These are phyloP conservation scores for Neosilurus hyrtlii DNA, from an alignment of 2,797 vertebrate species.

Conservation along the genomic window DNA sequence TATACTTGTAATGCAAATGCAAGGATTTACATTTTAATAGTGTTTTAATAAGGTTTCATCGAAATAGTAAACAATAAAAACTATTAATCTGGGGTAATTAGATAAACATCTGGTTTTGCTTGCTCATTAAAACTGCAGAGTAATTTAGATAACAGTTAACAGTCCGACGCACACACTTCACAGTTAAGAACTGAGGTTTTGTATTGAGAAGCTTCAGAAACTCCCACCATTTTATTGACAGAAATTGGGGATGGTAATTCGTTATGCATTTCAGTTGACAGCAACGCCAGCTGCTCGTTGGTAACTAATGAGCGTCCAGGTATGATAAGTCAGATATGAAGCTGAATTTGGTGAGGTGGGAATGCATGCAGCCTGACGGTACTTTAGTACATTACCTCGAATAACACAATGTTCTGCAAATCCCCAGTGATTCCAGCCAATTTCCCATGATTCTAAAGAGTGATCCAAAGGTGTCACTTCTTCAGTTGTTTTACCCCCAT, in stretches of 20 bases:
- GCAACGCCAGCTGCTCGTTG: conserved; percentile 11
- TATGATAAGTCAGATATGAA: not conserved
- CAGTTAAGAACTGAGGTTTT: not conserved
- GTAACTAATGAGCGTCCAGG: not conserved
- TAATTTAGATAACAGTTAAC: not conserved
- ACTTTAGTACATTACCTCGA: not conserved
- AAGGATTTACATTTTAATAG: not conserved
- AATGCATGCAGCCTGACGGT: not conserved
- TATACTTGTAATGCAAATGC: not conserved
- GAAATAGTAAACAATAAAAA: not conserved
- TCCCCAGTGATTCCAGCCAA: too few relatives aligned
- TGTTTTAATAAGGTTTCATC: not conserved
- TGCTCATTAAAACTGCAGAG: not conserved
- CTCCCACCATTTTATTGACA: not conserved
- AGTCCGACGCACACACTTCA: not conserved
- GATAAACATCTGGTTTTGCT: not conserved
- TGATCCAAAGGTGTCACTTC: not conserved
- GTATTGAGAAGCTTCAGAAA: not conserved
- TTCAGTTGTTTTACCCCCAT: not conserved
- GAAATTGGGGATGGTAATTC: not conserved
- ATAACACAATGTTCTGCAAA: not conserved
- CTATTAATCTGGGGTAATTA: not conserved
- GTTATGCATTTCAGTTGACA: not conserved
- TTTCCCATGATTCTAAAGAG: not conserved
- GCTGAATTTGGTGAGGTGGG: not conserved